Percentiles rank a stretch among this genome's conserved stretches.
phyloP scores from a whole-genome alignment of 2,113 vertebrate species.

The Hepsetus odoe region DNA sequence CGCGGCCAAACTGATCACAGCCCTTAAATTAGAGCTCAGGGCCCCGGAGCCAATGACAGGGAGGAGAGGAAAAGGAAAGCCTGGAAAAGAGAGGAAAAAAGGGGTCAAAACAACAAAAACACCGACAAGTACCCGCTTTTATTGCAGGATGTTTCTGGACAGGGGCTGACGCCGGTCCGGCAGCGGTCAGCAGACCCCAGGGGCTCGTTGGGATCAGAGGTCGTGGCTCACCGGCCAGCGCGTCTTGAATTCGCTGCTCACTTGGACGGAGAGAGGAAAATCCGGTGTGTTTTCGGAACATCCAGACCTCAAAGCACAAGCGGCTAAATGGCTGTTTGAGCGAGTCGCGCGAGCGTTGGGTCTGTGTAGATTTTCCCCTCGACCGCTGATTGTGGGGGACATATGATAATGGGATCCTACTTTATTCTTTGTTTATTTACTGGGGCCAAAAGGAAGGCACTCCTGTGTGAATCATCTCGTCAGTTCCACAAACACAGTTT shows the following conservation, averaged over 20 bases:
- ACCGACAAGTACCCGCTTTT: slow-evolving; percentile 45
- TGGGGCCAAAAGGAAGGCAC: background rate
- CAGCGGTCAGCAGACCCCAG: background rate
- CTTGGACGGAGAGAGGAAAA: slow-evolving; percentile 32
- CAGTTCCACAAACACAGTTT: background rate
- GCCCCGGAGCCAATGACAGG: slow-evolving; percentile 14
- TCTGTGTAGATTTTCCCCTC: slow-evolving; percentile 41
- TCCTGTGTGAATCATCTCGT: background rate
- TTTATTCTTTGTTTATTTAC: slow-evolving; percentile 14
- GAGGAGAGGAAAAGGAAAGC: slow-evolving; percentile 5
- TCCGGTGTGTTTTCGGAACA: slow-evolving; percentile 46
- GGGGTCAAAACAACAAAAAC: slow-evolving; percentile 38
- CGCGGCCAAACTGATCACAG: slow-evolving; percentile 48
- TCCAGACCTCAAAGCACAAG: slow-evolving; percentile 48
- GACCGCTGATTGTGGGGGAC: slow-evolving; percentile 23
- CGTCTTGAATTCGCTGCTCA: slow-evolving; percentile 42
- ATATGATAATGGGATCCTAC: slow-evolving; percentile 11
- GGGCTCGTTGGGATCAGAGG: background rate
- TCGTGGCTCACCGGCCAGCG: slow-evolving; percentile 19
- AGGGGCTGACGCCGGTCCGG: slow-evolving; percentile 25
- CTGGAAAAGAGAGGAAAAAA: slow-evolving; percentile 15
- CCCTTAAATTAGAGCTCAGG: slow-evolving; percentile 51
- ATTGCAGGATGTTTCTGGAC: slow-evolving; percentile 43
- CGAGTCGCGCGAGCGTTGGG: slow-evolving; percentile 32
- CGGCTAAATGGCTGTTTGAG: slow-evolving; percentile 42